These are phyloP conservation scores for Aradus depressus DNA, from an alignment of 2,888 invertebrate species.

Conservation along the genomic window DNA sequence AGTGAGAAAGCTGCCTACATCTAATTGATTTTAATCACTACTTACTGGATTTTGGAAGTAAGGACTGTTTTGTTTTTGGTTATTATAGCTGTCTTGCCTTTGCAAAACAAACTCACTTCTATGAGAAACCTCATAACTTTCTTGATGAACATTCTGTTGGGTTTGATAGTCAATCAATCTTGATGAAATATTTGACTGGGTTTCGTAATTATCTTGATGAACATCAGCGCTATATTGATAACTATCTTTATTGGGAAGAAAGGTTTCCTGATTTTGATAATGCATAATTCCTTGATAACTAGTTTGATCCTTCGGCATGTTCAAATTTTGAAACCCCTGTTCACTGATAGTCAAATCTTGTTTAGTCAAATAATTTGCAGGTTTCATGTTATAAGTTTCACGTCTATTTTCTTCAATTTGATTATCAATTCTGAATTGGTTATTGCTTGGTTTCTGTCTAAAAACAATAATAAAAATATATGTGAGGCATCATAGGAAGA, in stretches of 20 bases:
- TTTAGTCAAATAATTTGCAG: slow-evolving; percentile 2
- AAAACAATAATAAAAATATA: slow-evolving; percentile 4
- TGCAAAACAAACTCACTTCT: slow-evolving; percentile 23
- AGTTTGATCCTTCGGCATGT: no score
- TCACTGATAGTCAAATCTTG: slow-evolving; percentile 5
- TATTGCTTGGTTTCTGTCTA: slow-evolving; percentile 14
- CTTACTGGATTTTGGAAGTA: slow-evolving; percentile 24
- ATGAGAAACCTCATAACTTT: slow-evolving; percentile 12
- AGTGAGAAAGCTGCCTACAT: neutral
- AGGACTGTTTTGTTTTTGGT: slow-evolving; percentile 18
- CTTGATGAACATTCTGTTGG: slow-evolving; percentile 19
- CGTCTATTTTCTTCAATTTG: slow-evolving; percentile 6
- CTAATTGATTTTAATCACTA: neutral
- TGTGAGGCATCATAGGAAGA: no score
- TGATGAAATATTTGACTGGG: slow-evolving; percentile 5
- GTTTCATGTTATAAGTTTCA: neutral
- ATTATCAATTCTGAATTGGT: slow-evolving; percentile 11
- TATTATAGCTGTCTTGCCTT: slow-evolving; percentile 24
- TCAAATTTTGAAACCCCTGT: slow-evolving; percentile 8
- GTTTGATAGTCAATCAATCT: slow-evolving; percentile 13
- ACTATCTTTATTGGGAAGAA: slow-evolving; percentile 8
- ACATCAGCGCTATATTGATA: slow-evolving; percentile 19
- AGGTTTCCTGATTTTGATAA: slow-evolving; percentile 9
- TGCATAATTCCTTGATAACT: no score
- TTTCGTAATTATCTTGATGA: slow-evolving; percentile 14